Evolutionary conservation across 53 echinoderm and acorn worm genomes (phyloP), one percentile per base, ranked within the genome.

Genomic region (Stichopus horrens): DNA sequence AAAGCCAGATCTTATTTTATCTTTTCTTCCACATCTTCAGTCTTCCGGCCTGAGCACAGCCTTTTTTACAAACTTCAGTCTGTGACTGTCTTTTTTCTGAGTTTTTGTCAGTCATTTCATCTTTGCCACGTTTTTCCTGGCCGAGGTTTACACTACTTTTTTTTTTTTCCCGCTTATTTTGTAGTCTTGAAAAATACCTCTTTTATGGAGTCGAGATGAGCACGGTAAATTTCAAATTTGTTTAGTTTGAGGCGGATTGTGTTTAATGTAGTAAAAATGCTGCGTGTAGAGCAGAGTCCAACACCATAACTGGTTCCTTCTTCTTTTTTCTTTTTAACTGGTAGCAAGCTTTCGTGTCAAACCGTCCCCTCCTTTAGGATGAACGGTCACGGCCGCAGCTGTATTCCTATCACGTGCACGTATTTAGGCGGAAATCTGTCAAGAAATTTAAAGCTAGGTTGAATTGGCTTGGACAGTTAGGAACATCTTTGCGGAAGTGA

Each of bases 311-410:
- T 37, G 37, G 37, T 37, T 37, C 37, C 37, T 37, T 37, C 2
- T 37, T 37, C 37, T 37, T 37, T 2, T 37, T 37, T 37, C 2
- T 63, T 10, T 63, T 16, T 16, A 63, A 13, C 63, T 63, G 63
- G 63, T 63, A 63, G 7, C 63, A 13, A 13, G 11, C 63, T 63
- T 13, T 4, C 63, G 37, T 37, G 37, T 37, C 37, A 37, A 4
- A 9, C 63, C 14, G 63, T 16, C 16, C 63, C 11, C 16, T 63
- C 63, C 63, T 63, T 63, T 16, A 16, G 51, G 54, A 79, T 79
- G 79, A 79, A 53, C 79, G 53, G 79, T 79, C 79, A 79, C 79
- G 79, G 79, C 79, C 56, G 79, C 19, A 79, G 55, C 79, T 53
- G n/a, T 79, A 79, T 79, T 79, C 79, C 55, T n/a, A 53, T 79